Evolutionary conservation across 1,140 invertebrate species (phyloP), one percentile per base, ranked within the genome.

Genomic region (Zaprionus vittiger): DNA sequence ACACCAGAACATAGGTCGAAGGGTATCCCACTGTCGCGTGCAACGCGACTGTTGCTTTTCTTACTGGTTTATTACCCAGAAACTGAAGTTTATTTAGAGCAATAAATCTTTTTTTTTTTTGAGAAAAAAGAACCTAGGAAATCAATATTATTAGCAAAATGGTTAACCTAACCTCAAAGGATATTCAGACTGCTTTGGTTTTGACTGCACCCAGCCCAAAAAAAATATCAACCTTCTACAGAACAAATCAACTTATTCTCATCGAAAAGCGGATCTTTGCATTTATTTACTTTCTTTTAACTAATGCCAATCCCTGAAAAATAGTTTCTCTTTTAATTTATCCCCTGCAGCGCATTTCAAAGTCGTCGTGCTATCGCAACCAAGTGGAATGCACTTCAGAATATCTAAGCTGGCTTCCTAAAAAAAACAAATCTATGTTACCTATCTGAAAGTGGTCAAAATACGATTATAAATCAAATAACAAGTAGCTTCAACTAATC

Each of bases 391-490:
- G 22, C 47, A 65, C 22, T 26, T 22, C 5, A 22, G 14, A 6
- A 14, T 44, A 38, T 20, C 28, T 6, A 11, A 38, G 22, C 41
- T 26, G 15, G 14, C 17, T 54, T 26, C 9, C 26, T 55, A 70
- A 41, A 41, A 57, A 59, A 54, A 52, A 59, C 70, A 75, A 22
- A 68, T 26, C 9, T 12, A 59, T 52, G 28, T 26, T 26, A 24
- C 24, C 24, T 24, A 24, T 24, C 24, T 54, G 44, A 20, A 72
- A 72, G 62, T 72, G 56, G 41, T 3, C 55, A 60, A 60, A 63
- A 68, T 63, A 68, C 20, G 54, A 77, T 68, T 75, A 63, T 75
- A 74, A 77, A 77, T 75, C 72, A 75, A 56, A 9, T 44, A 47
- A 61, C 31, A 77, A 67, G 37, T 31, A 37, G 0, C 17, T 37